Evolutionary conservation across 2,113 vertebrate species (phyloP), one percentile per base, ranked within the genome.

Genomic region (Electrona antarctica): DNA sequence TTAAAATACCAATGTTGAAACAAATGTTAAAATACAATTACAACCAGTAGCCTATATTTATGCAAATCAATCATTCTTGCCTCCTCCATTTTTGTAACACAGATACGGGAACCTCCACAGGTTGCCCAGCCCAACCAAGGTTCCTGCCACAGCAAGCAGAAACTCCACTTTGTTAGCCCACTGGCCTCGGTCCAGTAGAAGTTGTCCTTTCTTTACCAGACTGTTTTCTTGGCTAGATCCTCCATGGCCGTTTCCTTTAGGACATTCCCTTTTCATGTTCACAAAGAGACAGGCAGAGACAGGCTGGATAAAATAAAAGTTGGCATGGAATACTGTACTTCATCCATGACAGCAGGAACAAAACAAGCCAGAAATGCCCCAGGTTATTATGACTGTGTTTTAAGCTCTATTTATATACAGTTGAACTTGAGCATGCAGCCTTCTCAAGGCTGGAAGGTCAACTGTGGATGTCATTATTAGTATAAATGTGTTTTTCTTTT

Each of bases 21-120:
- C 21, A 21, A 21, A 21, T 21, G 21, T 21, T 1, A 21, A 21
- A 1, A 21, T 21, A 21, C n/a, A n/a, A n/a, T n/a, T 33, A 33
- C 29, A 33, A 33, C 29, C 29, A 33, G 29, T 33, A 33, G n/a
- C n/a, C 21, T 21, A 41, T 41, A 41, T 41, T 6, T 41, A 41
- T 41, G 33, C 33, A 41, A 41, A 41, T 41, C 1, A 41, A 41
- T 41, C 33, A 41, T 41, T 41, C 33, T 85, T 81, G 89, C 89
- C 90, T 79, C 90, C 89, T 21, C 85, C 89, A 79, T 90, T 91
- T 77, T 91, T 90, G 76, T 87, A 89, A 74, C 87, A 91, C 63
- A 91, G 74, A 74, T 91, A 91, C 5, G 90, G 87, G 41, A 91
- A 91, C 76, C 87, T 85, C 90, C 87, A 90, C 29, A 90, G 83